Evolutionary conservation across 2,113 vertebrate species (phyloP).

Genomic region (Myxocyprinus asiaticus): DNA sequence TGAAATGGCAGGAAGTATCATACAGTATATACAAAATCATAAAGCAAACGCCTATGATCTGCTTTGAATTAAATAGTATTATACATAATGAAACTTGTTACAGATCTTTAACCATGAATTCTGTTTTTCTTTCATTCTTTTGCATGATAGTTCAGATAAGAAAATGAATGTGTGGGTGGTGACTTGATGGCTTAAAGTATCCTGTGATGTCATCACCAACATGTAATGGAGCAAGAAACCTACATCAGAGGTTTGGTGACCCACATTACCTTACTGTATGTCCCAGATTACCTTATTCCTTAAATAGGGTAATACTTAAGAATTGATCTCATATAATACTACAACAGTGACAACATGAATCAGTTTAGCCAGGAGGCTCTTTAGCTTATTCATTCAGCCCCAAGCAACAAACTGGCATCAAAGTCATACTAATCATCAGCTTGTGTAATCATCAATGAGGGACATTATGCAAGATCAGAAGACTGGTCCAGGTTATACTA

Average conservation of each 20-base stretch:
- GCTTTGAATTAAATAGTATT: too few relatives aligned
- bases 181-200: too few relatives aligned
- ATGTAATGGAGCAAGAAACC: too few relatives aligned
- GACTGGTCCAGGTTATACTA: conserved; percentile 2
- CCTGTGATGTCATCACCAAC: too few relatives aligned
- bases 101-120: too few relatives aligned
- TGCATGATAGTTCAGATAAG: too few relatives aligned
- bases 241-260: too few relatives aligned
- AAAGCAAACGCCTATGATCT: background rate
- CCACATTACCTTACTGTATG: background rate
- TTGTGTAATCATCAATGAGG: conserved; percentile 18
- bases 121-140: too few relatives aligned
- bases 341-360: background rate
- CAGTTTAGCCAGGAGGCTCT: conserved; percentile 2
- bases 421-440: background rate
- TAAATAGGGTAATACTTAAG: background rate
- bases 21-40: background rate
- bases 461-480: conserved; percentile 17
- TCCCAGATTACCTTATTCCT: background rate
- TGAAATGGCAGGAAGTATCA: background rate
- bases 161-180: too few relatives aligned
- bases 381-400: conserved; percentile 7
- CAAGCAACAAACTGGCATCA: conserved; percentile 18
- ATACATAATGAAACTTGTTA: too few relatives aligned
- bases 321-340: background rate